Percentiles rank a stretch among this genome's conserved stretches.
phyloP scores from a whole-genome alignment of 1,140 invertebrate species.

The Papilio xuthus region DNA sequence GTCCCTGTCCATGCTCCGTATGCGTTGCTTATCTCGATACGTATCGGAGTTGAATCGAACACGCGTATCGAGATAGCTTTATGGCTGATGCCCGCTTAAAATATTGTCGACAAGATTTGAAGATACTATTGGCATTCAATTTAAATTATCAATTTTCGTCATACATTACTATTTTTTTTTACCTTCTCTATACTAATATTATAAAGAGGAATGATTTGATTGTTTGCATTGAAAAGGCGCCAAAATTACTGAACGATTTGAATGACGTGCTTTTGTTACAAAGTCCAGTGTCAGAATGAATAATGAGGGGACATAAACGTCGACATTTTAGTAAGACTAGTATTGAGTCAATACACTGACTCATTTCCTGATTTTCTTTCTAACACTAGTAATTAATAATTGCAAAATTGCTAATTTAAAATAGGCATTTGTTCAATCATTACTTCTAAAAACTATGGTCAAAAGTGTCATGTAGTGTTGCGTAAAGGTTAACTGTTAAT shows the following conservation, averaged over 20 bases:
- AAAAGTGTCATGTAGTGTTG: not conserved
- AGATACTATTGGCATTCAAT: not conserved
- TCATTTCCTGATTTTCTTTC: too few species aligned
- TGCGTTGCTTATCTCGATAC: constrained; percentile 10
- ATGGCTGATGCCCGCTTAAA: not conserved
- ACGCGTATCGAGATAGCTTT: constrained; percentile 32
- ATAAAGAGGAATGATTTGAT: too few species aligned
- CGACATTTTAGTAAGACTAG: too few species aligned
- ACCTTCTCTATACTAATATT: too few species aligned
- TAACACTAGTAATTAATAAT: too few species aligned
- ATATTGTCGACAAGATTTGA: not conserved
- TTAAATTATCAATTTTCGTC: not conserved
- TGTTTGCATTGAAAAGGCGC: too few species aligned
- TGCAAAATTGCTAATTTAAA: not conserved
- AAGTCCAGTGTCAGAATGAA: too few species aligned
- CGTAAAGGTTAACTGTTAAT: not conserved
- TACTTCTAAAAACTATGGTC: not conserved
- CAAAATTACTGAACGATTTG: too few species aligned
- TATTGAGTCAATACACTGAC: too few species aligned
- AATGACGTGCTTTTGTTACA: too few species aligned
- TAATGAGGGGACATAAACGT: too few species aligned
- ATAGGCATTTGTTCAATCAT: not conserved
- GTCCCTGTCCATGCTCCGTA: constrained; percentile 14
- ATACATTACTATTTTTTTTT: too few species aligned
- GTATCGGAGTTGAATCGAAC: constrained; percentile 24